Conservation (phyloP, 2,797 vertebrate species). For the Anas acuta region DNA sequence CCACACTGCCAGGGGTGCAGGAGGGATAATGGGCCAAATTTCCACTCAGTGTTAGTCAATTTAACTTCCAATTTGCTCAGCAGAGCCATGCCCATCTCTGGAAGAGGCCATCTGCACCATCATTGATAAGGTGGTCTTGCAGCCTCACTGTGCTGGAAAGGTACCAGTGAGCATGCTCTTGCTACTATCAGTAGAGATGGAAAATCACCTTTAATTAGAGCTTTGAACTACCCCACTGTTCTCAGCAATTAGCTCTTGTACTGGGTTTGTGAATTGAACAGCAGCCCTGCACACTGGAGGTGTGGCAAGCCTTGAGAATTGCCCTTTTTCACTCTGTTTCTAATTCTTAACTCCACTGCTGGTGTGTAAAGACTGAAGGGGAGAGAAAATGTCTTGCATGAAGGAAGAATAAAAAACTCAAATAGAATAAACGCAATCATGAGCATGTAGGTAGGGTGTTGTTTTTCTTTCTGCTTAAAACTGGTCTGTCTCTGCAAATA, state of each 20-base stretch:
- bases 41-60: fast-evolving
- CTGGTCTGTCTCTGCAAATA: background rate
- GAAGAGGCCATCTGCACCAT: background rate
- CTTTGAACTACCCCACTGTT: background rate
- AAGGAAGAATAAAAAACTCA: background rate
- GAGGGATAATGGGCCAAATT: background rate
- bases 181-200: background rate
- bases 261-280: background rate
- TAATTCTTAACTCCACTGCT: background rate
- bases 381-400: background rate
- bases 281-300: background rate
- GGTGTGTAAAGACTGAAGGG: background rate
- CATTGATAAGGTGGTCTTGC: background rate
- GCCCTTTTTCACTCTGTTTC: background rate
- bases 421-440: background rate
- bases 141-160: background rate
- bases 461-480: background rate
- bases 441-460: background rate
- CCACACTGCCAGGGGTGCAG: background rate
- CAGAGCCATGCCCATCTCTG: background rate
- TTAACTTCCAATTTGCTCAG: background rate
- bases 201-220: conserved; percentile 7
- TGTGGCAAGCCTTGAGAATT: background rate
- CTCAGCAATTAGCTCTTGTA: background rate
- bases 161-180: background rate